phyloP scores from a whole-genome alignment of 1,140 invertebrate genomes.

The Arctopsyche grandis region DNA sequence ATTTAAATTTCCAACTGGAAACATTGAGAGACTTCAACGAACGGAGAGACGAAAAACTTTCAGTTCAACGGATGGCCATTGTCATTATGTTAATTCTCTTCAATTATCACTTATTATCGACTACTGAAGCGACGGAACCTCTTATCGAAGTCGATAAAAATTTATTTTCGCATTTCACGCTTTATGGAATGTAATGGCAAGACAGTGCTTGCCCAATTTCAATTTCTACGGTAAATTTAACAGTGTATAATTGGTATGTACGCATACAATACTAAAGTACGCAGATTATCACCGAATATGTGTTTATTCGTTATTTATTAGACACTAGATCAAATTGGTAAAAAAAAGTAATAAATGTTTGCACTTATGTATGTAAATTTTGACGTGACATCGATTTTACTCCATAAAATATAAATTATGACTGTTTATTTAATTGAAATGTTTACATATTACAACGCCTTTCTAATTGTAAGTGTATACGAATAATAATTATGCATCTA shows the following conservation, averaged over 20 bases:
- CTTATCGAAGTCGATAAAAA: neutral
- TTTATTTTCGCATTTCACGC: neutral
- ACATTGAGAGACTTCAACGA: conserved; percentile 2
- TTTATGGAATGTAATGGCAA: neutral
- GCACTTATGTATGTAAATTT: conserved; percentile 6
- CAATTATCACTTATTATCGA: conserved; percentile 46
- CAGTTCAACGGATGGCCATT: conserved; percentile 15
- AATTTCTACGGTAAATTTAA: conserved; percentile 1
- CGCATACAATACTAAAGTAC: neutral
- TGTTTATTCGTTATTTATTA: conserved; percentile 11
- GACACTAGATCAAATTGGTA: neutral
- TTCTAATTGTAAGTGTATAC: neutral
- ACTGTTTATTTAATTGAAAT: neutral
- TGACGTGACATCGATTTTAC: conserved; percentile 6
- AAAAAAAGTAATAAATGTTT: neutral
- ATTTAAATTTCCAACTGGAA: neutral
- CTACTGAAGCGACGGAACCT: neutral
- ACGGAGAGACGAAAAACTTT: conserved; percentile 20
- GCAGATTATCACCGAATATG: neutral
- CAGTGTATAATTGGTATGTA: neutral
- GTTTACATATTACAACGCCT: neutral
- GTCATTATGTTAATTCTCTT: conserved; percentile 48
- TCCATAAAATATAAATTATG: neutral
- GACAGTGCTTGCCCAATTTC: neutral
- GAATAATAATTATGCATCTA: too few relatives aligned